These are phyloP conservation scores for Pipistrellus nathusii DNA, from an alignment of 2,797 vertebrate species.

Conservation along the genomic window DNA sequence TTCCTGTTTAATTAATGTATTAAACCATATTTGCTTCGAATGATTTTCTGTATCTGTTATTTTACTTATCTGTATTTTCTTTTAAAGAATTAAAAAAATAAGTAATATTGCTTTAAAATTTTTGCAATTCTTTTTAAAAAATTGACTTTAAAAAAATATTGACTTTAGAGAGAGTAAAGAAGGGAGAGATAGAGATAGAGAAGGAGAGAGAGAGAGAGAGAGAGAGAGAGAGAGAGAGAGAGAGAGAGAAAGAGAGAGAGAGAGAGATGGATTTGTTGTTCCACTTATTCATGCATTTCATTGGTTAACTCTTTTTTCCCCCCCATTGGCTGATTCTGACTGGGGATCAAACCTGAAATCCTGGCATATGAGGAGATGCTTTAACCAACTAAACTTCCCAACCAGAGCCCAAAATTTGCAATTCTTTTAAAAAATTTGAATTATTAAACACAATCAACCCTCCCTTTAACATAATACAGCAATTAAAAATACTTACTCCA, in stretches of 20 bases:
- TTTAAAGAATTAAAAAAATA: conserved; percentile 23
- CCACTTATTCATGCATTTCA: neutral
- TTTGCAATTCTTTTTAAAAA: neutral
- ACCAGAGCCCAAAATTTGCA: neutral
- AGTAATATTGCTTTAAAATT: neutral
- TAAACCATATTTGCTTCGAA: neutral
- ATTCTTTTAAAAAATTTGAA: conserved; percentile 15
- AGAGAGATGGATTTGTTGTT: neutral
- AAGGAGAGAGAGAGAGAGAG: neutral
- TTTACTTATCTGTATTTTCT: conserved; percentile 37
- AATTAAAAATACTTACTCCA: conserved; percentile 91
- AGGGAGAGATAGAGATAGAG: too few relatives aligned
- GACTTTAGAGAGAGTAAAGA: neutral
- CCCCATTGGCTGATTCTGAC: neutral
- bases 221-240: too few relatives aligned
- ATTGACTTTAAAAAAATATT: neutral
- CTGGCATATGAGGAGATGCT: neutral
- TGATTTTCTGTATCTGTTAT: neutral
- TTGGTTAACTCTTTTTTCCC: neutral
- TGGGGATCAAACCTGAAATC: neutral
- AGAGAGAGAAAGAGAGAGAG: neutral
- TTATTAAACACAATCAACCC: conserved; percentile 23
- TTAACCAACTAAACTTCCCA: neutral
- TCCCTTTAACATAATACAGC: neutral
- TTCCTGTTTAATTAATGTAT: neutral